Evolutionary conservation across 2,888 invertebrate species (phyloP).

Genomic region (Ypsolopha scabrella): DNA sequence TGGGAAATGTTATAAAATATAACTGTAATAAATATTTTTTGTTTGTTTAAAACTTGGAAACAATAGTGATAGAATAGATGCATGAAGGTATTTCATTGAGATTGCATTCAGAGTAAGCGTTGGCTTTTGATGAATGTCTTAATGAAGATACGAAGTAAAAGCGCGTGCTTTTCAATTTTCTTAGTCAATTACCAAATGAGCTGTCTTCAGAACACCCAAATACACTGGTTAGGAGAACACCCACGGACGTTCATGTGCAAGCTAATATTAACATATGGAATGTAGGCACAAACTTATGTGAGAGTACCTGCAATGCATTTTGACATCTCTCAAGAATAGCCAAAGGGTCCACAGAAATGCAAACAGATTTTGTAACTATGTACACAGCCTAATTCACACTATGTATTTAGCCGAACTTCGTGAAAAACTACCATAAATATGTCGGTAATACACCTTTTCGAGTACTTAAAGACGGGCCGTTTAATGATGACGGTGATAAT

Average conservation of each 20-base stretch:
- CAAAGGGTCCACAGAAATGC: conserved; percentile 1
- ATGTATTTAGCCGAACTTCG: conserved; percentile 61
- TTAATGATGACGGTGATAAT: conserved; percentile 44
- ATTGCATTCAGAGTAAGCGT: background rate
- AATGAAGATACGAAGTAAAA: background rate
- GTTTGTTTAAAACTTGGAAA: no score
- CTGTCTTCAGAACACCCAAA: conserved; percentile 44
- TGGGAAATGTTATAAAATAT: conserved; percentile 1
- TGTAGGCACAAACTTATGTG: background rate
- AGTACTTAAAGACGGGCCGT: conserved; percentile 49
- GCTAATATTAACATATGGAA: conserved; percentile 38
- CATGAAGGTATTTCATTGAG: background rate
- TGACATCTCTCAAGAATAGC: background rate
- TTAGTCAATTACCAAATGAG: conserved; percentile 40
- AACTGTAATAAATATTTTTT: background rate
- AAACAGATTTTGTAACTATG: background rate
- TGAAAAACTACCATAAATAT: conserved; percentile 64
- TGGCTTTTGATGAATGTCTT: background rate
- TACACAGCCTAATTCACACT: conserved; percentile 55
- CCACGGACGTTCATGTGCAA: conserved; percentile 54
- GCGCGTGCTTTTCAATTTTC: conserved; percentile 20
- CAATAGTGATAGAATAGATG: no score
- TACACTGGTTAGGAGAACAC: conserved; percentile 55
- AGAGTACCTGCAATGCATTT: background rate
- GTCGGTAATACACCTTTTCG: conserved; percentile 60